Conservation (phyloP, 1,140 invertebrate species). For the Bombus superbus region DNA sequence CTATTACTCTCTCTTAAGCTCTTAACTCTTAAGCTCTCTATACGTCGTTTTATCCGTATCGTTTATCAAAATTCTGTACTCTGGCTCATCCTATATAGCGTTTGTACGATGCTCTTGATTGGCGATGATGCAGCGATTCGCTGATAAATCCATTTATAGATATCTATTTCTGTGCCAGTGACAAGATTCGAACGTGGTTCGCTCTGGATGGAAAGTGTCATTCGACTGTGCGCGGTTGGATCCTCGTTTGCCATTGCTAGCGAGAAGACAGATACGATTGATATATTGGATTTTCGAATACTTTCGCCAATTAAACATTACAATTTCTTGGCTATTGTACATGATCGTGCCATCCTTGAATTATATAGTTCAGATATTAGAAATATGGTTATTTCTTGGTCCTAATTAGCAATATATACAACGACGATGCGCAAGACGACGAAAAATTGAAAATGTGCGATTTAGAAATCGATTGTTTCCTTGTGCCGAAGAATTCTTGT, state of each 20-base stretch:
- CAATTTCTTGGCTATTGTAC: not conserved
- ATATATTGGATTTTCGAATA: no score
- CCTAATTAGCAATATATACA: not conserved
- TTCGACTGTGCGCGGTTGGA: not conserved
- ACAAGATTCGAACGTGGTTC: not conserved
- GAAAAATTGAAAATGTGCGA: no score
- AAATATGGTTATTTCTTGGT: not conserved
- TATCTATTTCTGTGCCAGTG: not conserved
- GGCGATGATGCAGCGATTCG: not conserved
- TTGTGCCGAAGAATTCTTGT: not conserved
- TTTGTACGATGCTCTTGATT: not conserved
- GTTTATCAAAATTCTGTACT: not conserved
- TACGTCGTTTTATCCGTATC: not conserved
- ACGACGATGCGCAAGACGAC: no score
- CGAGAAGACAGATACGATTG: not conserved
- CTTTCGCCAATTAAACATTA: rapidly evolving
- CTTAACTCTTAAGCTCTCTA: no score
- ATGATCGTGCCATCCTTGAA: no score
- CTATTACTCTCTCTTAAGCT: no score
- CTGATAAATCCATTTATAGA: not conserved
- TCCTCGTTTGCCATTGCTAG: not conserved
- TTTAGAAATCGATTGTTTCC: not conserved
- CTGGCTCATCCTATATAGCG: not conserved
- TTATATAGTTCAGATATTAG: not conserved
- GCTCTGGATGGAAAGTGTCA: not conserved